phyloP scores from a whole-genome alignment of 2,888 invertebrate genomes.

The Ichneumoninae sp. region DNA sequence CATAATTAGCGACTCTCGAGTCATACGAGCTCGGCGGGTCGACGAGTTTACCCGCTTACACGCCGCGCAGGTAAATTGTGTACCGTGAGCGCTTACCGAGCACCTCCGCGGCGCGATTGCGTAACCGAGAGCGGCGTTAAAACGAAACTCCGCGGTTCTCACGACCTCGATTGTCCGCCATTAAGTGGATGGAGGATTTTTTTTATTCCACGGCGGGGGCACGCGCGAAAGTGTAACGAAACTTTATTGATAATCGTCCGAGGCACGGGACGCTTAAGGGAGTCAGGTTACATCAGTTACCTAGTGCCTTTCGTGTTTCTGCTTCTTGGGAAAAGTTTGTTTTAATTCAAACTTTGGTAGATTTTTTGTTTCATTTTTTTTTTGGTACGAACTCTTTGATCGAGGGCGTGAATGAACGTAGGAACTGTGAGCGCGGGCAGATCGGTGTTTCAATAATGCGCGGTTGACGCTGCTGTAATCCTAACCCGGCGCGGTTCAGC shows the following conservation, averaged over 20 bases:
- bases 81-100: not conserved
- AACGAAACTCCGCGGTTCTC: slow-evolving; percentile 70
- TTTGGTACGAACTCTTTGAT: not conserved
- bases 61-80: slow-evolving; percentile 34
- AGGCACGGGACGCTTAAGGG: slow-evolving; percentile 64
- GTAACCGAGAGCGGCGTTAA: slow-evolving; percentile 43
- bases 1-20: slow-evolving; percentile 78
- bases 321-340: not conserved
- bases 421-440: not conserved
- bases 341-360: not conserved
- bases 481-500: slow-evolving; percentile 65
- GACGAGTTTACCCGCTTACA: slow-evolving; percentile 31
- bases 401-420: not conserved
- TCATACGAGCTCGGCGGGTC: slow-evolving; percentile 9
- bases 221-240: slow-evolving; percentile 76
- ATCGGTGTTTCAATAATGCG: slow-evolving; percentile 36
- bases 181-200: slow-evolving; percentile 71
- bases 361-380: not conserved
- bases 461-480: slow-evolving; percentile 50
- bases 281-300: not conserved
- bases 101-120: slow-evolving; percentile 33
- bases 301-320: not conserved
- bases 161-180: slow-evolving; percentile 78
- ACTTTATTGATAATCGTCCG: slow-evolving; percentile 78
- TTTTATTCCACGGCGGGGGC: slow-evolving; percentile 27